Conservation (phyloP, 1,140 invertebrate species). For the Zophobas atratus region DNA sequence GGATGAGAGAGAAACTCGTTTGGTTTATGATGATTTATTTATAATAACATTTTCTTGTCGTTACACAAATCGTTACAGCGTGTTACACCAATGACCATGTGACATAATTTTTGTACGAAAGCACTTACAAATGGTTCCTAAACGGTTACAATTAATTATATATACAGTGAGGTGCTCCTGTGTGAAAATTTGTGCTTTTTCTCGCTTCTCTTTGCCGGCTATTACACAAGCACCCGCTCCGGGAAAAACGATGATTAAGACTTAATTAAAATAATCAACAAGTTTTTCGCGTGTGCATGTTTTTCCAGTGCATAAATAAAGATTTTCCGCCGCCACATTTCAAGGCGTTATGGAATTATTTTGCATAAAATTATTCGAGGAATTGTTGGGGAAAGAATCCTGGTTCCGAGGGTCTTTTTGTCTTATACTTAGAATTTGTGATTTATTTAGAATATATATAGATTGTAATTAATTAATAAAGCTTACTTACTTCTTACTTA, state of each 20-base stretch:
- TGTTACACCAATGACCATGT: slow-evolving; percentile 43
- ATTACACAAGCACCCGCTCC: slow-evolving; percentile 8
- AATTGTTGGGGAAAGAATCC: slow-evolving; percentile 20
- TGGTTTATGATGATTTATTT: slow-evolving; percentile 43
- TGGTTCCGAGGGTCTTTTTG: slow-evolving; percentile 25
- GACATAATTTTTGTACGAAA: slow-evolving; percentile 44
- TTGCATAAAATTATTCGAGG: slow-evolving; percentile 27
- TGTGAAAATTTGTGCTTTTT: neutral
- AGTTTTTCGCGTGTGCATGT: slow-evolving; percentile 27
- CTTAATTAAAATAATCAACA: slow-evolving; percentile 38
- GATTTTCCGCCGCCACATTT: slow-evolving; percentile 20
- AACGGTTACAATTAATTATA: slow-evolving; percentile 6
- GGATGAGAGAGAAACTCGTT: neutral
- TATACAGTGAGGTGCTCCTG: slow-evolving; percentile 26
- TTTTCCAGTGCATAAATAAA: slow-evolving; percentile 31
- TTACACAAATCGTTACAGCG: slow-evolving; percentile 48
- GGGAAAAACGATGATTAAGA: neutral
- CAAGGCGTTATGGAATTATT: slow-evolving; percentile 32
- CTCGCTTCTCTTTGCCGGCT: neutral
- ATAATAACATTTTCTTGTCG: slow-evolving; percentile 45
- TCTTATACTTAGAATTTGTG: slow-evolving; percentile 33
- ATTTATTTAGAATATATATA: slow-evolving; percentile 46
- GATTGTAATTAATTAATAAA: slow-evolving; percentile 46
- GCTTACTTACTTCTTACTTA: slow-evolving; percentile 38
- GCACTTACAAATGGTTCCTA: slow-evolving; percentile 37